Evolutionary conservation across 2,888 invertebrate genomes (phyloP).

Genomic region (Venustoraphidia nigricollis): DNA sequence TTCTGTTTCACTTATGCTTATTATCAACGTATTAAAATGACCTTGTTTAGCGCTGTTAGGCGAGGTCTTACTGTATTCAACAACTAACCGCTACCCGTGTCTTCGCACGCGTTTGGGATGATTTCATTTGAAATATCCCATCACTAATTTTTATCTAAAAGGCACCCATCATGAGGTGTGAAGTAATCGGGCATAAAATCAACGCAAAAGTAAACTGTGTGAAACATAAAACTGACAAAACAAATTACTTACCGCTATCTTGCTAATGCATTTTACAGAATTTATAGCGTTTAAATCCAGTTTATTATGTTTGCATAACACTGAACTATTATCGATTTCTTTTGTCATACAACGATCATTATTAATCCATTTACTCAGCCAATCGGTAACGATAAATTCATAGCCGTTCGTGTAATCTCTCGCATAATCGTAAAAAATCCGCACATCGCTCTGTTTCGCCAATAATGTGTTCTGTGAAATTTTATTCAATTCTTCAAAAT

Average conservation of each 20-base stretch:
- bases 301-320: neutral
- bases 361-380: conserved; percentile 35
- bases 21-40: too few relatives aligned
- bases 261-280: neutral
- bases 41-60: too few relatives aligned
- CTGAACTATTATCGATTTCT: neutral
- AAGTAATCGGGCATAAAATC: too few relatives aligned
- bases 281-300: neutral
- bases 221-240: too few relatives aligned
- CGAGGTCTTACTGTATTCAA: too few relatives aligned
- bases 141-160: too few relatives aligned
- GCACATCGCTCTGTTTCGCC: neutral
- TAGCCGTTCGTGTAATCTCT: conserved; percentile 15
- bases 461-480: neutral
- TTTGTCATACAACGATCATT: neutral
- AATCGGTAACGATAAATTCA: conserved; percentile 34
- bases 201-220: too few relatives aligned
- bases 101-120: too few relatives aligned
- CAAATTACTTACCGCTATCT: conserved; percentile 17
- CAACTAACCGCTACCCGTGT: too few relatives aligned
- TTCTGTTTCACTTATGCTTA: too few relatives aligned
- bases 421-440: conserved; percentile 2
- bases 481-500: neutral
- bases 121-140: too few relatives aligned
- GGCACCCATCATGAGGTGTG: too few relatives aligned